Conservation (phyloP, 1,140 invertebrate species). For the Sminthurinus signatus region DNA sequence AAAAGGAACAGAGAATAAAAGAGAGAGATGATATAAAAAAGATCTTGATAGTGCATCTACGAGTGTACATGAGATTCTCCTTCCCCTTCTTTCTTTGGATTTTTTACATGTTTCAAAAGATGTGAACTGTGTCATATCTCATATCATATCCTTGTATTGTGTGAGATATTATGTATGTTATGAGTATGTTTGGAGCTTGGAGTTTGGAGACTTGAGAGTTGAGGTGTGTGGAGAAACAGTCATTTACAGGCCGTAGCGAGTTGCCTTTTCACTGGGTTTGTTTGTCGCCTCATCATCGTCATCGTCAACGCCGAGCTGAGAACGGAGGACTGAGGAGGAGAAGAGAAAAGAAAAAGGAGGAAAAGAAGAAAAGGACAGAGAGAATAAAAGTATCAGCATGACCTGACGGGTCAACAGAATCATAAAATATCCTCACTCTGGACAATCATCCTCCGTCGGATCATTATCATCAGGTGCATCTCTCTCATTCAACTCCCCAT, state of each 20-base stretch:
- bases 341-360: neutral
- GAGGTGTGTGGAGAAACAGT: neutral
- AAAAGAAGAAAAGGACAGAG: neutral
- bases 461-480: conserved; percentile 5
- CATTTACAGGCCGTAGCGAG: neutral
- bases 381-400: neutral
- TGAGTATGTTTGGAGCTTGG: too few relatives aligned
- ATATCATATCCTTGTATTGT: too few relatives aligned
- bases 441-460: neutral
- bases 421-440: conserved; percentile 8
- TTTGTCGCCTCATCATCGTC: neutral
- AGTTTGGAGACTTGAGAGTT: too few relatives aligned
- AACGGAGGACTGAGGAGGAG: too few relatives aligned
- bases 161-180: too few relatives aligned
- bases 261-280: neutral
- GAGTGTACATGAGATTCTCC: too few relatives aligned
- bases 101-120: too few relatives aligned
- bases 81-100: too few relatives aligned
- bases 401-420: neutral
- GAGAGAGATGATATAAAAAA: too few relatives aligned
- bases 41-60: too few relatives aligned
- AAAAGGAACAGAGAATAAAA: too few relatives aligned
- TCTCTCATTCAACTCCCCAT: conserved; percentile 1
- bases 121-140: too few relatives aligned
- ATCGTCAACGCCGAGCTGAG: neutral